phyloP scores from a whole-genome alignment of 2,113 vertebrate species.

The Piprites chloris region DNA sequence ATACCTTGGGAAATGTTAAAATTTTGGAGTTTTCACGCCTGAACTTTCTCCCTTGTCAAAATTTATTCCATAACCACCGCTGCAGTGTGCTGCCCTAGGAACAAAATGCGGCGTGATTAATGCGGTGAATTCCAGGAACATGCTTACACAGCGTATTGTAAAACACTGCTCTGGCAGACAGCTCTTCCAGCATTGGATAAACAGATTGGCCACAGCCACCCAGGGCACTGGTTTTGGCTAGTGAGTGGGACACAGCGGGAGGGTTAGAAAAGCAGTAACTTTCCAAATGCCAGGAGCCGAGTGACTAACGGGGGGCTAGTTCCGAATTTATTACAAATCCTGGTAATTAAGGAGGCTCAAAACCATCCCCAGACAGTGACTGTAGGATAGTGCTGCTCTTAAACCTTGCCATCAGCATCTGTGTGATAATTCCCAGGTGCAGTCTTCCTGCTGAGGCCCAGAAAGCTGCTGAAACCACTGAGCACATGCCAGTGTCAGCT shows the following conservation, averaged over 20 bases:
- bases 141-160: neutral
- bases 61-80: neutral
- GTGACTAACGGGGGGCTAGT: neutral
- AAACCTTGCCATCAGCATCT: neutral
- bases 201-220: neutral
- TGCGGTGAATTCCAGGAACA: neutral
- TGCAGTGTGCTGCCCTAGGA: neutral
- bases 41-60: neutral
- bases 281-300: neutral
- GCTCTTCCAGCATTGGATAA: neutral
- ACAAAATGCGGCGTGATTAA: neutral
- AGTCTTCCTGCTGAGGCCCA: neutral
- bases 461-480: neutral
- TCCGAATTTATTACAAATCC: neutral
- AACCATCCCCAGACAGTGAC: neutral
- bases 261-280: neutral
- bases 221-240: neutral
- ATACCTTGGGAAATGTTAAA: neutral
- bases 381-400: neutral
- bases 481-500: neutral
- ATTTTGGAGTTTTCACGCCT: neutral
- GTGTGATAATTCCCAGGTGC: neutral
- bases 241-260: neutral
- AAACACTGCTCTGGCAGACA: neutral
- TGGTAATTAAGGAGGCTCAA: neutral